These are phyloP conservation scores for Apotomis capreana DNA, from an alignment of 2,888 invertebrate genomes.

Conservation along the genomic window DNA sequence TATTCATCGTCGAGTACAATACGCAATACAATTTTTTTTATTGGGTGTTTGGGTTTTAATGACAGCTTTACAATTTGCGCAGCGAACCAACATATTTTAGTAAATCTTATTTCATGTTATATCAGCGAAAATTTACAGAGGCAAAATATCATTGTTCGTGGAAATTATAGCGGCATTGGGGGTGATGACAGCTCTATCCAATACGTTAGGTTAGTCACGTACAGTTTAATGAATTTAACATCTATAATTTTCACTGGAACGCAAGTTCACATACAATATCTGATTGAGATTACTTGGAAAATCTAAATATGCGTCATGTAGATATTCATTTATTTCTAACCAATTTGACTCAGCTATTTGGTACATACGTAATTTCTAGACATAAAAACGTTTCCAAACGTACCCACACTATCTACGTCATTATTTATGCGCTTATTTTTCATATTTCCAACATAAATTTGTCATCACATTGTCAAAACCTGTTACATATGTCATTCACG, in stretches of 20 bases:
- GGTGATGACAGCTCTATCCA: no score
- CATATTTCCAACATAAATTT: slow-evolving; percentile 25
- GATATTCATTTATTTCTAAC: background rate
- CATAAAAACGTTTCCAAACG: background rate
- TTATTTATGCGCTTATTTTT: slow-evolving; percentile 25
- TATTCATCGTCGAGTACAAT: no score
- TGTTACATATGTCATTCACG: slow-evolving; percentile 3
- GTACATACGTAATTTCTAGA: background rate
- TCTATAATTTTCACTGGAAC: background rate
- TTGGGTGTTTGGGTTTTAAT: no score
- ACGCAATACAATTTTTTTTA: no score
- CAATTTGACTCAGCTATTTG: background rate
- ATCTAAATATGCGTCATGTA: background rate
- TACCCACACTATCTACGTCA: background rate
- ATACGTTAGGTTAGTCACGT: no score
- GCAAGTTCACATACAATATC: background rate
- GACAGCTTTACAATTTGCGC: no score
- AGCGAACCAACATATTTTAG: no score
- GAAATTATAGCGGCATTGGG: no score
- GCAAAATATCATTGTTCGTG: no score
- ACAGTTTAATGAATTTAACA: background rate
- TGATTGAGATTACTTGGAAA: background rate
- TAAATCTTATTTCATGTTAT: no score
- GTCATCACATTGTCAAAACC: slow-evolving; percentile 5
- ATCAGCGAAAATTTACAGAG: no score